Percentiles rank a stretch among this genome's conserved stretches.
Conservation (phyloP, 92 coral and sea anemone genomes). For the Pocillopora grandis region DNA sequence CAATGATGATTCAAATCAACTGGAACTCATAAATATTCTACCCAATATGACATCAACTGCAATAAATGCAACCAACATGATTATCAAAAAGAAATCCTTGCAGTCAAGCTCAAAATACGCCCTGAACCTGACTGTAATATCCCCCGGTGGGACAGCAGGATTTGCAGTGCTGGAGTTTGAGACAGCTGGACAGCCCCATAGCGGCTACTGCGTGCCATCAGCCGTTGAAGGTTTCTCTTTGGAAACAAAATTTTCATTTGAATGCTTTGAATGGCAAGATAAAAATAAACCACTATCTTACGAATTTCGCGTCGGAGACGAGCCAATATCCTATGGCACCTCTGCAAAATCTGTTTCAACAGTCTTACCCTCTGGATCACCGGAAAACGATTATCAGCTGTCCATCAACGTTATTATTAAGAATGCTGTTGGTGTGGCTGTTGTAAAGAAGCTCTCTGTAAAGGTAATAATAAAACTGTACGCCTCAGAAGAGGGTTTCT, state of each 20-base stretch:
- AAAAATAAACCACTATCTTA: background rate
- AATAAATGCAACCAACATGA: slow-evolving; percentile 5
- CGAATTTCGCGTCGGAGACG: background rate
- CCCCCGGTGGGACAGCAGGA: background rate
- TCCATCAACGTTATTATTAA: background rate
- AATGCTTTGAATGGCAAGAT: slow-evolving; percentile 7
- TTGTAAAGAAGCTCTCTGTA: background rate
- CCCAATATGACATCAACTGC: slow-evolving; percentile 5
- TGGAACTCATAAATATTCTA: background rate
- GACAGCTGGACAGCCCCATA: background rate
- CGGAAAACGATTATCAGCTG: background rate
- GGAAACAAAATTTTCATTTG: background rate
- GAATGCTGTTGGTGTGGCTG: background rate
- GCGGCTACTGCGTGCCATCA: background rate
- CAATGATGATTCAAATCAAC: background rate
- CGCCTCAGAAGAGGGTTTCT: no score
- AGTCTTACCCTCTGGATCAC: background rate
- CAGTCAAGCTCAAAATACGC: background rate
- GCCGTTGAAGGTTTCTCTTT: background rate
- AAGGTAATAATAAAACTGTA: background rate
- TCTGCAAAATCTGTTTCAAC: background rate
- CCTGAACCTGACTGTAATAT: background rate
- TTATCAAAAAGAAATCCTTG: background rate
- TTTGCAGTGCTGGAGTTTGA: background rate
- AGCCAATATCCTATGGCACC: background rate